These are phyloP conservation scores for Alligator sinensis DNA, from an alignment of 2,113 vertebrate species.

Conservation along the genomic window DNA sequence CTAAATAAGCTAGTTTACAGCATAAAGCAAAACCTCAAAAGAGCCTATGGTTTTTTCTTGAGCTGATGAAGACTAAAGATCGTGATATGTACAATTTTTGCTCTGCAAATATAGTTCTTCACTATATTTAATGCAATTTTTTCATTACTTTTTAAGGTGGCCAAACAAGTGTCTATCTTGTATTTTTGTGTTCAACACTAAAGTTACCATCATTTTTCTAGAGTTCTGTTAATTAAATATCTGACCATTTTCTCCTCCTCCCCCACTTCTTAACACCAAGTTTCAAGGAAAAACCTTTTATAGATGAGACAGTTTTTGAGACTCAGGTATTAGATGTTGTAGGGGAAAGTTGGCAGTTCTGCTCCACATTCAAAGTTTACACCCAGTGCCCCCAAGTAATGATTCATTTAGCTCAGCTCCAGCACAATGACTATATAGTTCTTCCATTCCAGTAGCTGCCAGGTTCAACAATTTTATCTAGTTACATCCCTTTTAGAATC, in stretches of 20 bases:
- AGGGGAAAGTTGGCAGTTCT: background rate
- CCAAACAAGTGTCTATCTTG: too few species aligned
- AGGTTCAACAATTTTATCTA: rapidly evolving
- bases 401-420: background rate
- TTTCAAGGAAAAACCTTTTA: background rate
- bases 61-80: conserved; percentile 35
- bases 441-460: background rate
- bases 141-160: background rate
- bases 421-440: background rate
- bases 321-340: background rate
- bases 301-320: background rate
- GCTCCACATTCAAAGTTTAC: rapidly evolving
- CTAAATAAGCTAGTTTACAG: background rate
- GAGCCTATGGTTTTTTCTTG: conserved; percentile 20
- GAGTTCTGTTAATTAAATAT: background rate
- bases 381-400: rapidly evolving
- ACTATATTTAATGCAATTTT: background rate
- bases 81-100: conserved; percentile 50
- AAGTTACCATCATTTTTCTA: background rate
- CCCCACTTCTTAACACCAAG: background rate
- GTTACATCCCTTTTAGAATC: background rate
- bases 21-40: background rate
- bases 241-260: background rate
- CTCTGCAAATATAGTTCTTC: too few species aligned
- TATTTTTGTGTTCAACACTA: too few species aligned